These are phyloP conservation scores for Phallusia fumigata DNA, from an alignment of 23 tunicate genomes.

Conservation along the genomic window DNA sequence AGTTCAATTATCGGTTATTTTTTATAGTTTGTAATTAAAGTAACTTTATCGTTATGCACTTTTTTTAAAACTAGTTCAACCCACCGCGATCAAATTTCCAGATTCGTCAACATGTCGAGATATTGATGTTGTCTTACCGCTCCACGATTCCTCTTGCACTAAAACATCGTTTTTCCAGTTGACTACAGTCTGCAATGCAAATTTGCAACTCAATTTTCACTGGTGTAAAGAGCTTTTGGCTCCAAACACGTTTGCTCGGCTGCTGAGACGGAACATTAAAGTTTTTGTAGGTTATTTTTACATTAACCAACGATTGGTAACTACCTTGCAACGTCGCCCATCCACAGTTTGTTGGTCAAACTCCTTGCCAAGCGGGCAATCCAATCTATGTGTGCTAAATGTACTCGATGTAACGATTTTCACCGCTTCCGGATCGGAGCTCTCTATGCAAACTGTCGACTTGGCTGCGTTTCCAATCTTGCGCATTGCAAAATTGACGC, in stretches of 20 bases:
- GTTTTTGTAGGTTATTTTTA: too few species aligned
- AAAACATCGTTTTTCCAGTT: neutral
- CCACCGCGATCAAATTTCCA: neutral
- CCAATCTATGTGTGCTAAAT: neutral
- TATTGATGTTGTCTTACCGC: neutral
- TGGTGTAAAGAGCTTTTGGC: too few species aligned
- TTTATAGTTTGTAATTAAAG: too few species aligned
- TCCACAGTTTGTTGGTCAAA: neutral
- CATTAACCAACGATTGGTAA: too few species aligned
- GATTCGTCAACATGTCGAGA: neutral
- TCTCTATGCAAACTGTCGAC: neutral
- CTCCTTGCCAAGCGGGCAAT: neutral
- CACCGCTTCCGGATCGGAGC: neutral
- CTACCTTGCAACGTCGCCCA: neutral
- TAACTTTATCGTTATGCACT: too few species aligned
- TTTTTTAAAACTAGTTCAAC: neutral
- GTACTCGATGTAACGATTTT: neutral
- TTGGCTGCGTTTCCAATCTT: constrained; percentile 3
- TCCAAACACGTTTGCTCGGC: too few species aligned
- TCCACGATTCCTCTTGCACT: neutral
- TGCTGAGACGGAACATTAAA: too few species aligned
- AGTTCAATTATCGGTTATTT: too few species aligned
- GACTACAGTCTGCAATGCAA: neutral
- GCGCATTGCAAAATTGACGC: neutral
- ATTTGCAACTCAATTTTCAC: too few species aligned